phyloP scores from a whole-genome alignment of 2,113 vertebrate genomes.

The Tor tambroides region DNA sequence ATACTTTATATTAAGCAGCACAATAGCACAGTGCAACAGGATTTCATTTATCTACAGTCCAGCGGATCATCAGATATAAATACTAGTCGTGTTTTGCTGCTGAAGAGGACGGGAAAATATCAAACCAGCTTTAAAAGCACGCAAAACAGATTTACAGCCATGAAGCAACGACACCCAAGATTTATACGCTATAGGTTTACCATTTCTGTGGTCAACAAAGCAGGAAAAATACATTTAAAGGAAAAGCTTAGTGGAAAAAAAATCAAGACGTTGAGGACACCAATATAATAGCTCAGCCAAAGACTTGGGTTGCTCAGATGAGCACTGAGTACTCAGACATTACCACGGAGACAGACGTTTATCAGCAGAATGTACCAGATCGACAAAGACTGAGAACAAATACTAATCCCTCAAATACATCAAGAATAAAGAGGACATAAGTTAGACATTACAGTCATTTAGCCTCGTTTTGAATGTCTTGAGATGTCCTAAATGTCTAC shows the following conservation, averaged over 20 bases:
- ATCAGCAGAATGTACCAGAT: background rate
- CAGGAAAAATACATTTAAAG: background rate
- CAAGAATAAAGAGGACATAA: background rate
- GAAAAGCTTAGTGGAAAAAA: background rate
- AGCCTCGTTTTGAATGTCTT: background rate
- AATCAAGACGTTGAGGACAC: background rate
- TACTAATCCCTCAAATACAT: background rate
- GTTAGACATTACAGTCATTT: background rate
- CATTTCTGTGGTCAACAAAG: background rate
- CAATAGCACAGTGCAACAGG: background rate
- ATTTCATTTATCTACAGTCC: background rate
- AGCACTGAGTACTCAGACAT: background rate
- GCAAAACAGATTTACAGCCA: conserved; percentile 28
- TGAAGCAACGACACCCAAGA: background rate
- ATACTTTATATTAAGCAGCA: background rate
- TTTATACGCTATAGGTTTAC: background rate
- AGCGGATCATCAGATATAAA: background rate
- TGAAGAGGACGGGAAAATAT: background rate
- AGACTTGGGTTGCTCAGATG: background rate
- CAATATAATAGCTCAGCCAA: background rate
- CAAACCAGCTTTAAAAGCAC: background rate
- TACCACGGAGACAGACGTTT: background rate
- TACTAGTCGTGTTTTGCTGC: background rate
- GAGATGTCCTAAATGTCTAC: background rate
- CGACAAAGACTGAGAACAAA: background rate